These are phyloP conservation scores for Zygogramma bicolorata DNA, from an alignment of 2,888 invertebrate genomes.

Conservation along the genomic window DNA sequence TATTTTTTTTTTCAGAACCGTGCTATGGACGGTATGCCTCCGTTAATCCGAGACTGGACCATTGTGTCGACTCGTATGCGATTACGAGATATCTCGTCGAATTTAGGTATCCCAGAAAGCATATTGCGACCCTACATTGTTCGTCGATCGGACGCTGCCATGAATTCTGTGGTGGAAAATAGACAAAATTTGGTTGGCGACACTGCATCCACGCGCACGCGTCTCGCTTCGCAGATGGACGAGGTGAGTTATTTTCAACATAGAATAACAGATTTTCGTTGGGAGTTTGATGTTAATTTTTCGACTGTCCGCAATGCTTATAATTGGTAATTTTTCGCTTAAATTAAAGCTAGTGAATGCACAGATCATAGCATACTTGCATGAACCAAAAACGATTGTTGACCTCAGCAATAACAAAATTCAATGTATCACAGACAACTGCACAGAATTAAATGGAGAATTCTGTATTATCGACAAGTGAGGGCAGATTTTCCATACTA, in stretches of 20 bases:
- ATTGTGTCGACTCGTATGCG: conserved; percentile 56
- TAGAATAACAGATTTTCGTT: too few species aligned
- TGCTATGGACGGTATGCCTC: conserved; percentile 59
- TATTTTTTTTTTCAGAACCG: conserved; percentile 52
- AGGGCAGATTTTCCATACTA: too few species aligned
- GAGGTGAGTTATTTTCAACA: conserved; percentile 44
- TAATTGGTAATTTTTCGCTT: too few species aligned
- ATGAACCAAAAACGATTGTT: too few species aligned
- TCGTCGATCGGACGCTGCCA: conserved; percentile 47
- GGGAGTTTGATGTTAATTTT: too few species aligned
- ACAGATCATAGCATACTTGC: too few species aligned
- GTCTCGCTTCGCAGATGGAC: conserved; percentile 30
- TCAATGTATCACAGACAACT: too few species aligned
- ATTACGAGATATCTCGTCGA: conserved; percentile 55
- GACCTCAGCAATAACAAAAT: too few species aligned
- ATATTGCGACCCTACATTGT: conserved; percentile 61
- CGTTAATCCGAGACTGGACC: conserved; percentile 62
- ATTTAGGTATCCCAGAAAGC: conserved; percentile 56
- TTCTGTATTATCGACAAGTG: too few species aligned
- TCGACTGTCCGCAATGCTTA: too few species aligned
- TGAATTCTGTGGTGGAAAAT: conserved; percentile 25
- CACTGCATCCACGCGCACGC: conserved; percentile 16
- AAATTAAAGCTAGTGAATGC: too few species aligned
- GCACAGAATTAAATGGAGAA: too few species aligned
- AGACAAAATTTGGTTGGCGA: conserved; percentile 1